A percentile compares a stretch with the other conserved stretches of the same genome.
These are phyloP conservation scores for Barbus barbus DNA, from an alignment of 2,113 vertebrate species.

Conservation along the genomic window DNA sequence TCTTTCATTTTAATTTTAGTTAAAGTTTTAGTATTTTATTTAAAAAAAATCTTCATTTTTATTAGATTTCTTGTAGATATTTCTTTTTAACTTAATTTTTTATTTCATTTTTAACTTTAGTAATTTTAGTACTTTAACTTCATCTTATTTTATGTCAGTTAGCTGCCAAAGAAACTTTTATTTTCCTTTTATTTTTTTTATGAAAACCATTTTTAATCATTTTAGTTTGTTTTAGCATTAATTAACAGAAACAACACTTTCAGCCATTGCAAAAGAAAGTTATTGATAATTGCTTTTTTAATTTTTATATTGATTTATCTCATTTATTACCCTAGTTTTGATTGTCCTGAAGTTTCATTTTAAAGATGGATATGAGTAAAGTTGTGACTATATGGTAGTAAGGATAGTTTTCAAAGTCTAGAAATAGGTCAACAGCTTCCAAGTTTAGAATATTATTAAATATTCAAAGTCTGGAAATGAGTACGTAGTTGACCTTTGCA, in stretches of 20 bases:
- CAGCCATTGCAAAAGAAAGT: neutral
- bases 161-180: no score
- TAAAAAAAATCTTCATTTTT: no score
- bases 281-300: neutral
- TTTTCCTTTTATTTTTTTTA: neutral
- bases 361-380: no score
- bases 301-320: neutral
- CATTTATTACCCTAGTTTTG: neutral
- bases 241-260: neutral
- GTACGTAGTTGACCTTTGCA: neutral
- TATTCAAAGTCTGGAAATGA: constrained; percentile 43
- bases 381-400: no score
- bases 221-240: neutral
- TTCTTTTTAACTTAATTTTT: neutral
- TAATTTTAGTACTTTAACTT: neutral
- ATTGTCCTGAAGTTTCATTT: neutral
- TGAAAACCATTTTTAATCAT: neutral
- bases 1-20: no score
- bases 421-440: constrained; percentile 4
- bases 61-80: neutral
- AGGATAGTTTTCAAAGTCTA: neutral
- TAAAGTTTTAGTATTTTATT: neutral
- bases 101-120: neutral
- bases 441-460: neutral
- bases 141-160: neutral